These are phyloP conservation scores for Athene noctua DNA, from an alignment of 2,113 vertebrate species.

Conservation along the genomic window DNA sequence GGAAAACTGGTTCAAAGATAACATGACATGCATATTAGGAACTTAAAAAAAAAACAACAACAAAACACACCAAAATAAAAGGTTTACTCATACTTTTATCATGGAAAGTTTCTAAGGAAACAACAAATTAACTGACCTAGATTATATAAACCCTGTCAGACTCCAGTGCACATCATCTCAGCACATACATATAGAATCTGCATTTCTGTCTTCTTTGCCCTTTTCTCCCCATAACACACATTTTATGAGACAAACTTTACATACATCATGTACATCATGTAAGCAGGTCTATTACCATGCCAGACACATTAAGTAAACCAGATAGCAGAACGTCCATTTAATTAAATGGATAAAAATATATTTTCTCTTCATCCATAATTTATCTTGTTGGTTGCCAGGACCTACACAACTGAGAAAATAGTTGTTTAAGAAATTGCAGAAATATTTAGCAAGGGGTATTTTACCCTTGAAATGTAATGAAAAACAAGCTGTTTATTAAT, in stretches of 20 bases:
- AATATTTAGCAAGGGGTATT: neutral
- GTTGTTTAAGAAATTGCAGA: neutral
- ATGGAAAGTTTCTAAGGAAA: neutral
- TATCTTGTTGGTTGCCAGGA: neutral
- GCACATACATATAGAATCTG: neutral
- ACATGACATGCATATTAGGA: neutral
- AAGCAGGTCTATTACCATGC: neutral
- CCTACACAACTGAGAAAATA: neutral
- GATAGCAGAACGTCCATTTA: neutral
- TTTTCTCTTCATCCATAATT: neutral
- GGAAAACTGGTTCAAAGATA: neutral
- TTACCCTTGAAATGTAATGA: neutral
- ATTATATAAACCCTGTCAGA: neutral
- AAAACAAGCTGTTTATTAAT: neutral
- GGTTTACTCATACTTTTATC: neutral
- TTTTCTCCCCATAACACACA: neutral
- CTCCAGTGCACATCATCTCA: neutral
- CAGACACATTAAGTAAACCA: neutral
- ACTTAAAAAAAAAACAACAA: too few relatives aligned
- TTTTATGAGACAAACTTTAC: neutral
- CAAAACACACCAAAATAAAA: neutral
- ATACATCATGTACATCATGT: accelerated
- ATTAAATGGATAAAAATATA: neutral
- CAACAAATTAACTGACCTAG: neutral
- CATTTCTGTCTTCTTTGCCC: neutral